Percentiles rank a stretch among this genome's conserved stretches.
These are phyloP conservation scores for Suillia variegata DNA, from an alignment of 2,888 invertebrate species.

Conservation along the genomic window DNA sequence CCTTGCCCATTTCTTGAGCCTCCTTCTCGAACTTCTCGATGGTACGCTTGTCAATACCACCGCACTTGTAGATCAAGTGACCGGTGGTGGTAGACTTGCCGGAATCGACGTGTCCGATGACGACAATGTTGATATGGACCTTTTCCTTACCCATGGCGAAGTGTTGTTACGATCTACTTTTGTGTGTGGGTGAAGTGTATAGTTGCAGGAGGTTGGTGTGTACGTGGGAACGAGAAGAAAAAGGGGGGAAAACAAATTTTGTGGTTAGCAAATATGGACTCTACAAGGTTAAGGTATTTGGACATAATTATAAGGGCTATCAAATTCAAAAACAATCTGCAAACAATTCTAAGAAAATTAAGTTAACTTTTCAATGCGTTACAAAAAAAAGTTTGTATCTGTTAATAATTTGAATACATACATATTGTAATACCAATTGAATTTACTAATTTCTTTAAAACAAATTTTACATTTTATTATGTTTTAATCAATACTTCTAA, in stretches of 20 bases:
- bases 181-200: conserved; percentile 23
- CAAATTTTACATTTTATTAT: too few relatives aligned
- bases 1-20: conserved; percentile 99
- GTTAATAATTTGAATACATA: too few relatives aligned
- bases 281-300: too few relatives aligned
- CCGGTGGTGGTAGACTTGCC: conserved; percentile 99
- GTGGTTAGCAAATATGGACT: conserved; percentile 44
- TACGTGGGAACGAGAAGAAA: conserved; percentile 40
- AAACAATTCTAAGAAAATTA: too few relatives aligned
- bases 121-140: conserved; percentile 98
- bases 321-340: too few relatives aligned
- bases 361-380: too few relatives aligned
- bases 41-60: conserved; percentile 99
- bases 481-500: too few relatives aligned
- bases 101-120: conserved; percentile 99
- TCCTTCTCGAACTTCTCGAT: conserved; percentile 99
- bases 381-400: too few relatives aligned
- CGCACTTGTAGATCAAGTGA: conserved; percentile 99
- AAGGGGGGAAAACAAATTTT: conserved; percentile 41
- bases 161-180: conserved; percentile 12
- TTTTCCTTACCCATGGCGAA: conserved; percentile 92
- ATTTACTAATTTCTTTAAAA: too few relatives aligned
- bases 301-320: too few relatives aligned
- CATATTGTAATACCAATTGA: too few relatives aligned
- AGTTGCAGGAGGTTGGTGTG: conserved; percentile 22